Evolutionary conservation across 1,140 invertebrate species (phyloP).

Genomic region (Plodia interpunctella): DNA sequence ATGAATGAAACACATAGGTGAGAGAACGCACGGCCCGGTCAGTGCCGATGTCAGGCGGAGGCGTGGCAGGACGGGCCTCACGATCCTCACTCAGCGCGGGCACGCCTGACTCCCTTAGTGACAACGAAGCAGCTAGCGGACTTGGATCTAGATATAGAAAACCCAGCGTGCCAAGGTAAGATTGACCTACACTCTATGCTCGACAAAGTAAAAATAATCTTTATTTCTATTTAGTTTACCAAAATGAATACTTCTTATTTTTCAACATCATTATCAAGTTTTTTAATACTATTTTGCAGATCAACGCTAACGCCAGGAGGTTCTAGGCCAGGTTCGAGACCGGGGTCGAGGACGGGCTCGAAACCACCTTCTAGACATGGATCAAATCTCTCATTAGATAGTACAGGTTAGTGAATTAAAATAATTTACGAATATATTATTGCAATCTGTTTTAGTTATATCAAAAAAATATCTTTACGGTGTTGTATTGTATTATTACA

Average conservation of each 20-base stretch:
- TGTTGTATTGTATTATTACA: constrained; percentile 35
- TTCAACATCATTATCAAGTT: background rate
- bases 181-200: constrained; percentile 10
- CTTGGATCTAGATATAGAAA: constrained; percentile 80
- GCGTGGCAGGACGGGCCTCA: constrained; percentile 77
- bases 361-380: constrained; percentile 95
- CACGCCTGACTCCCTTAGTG: constrained; percentile 91
- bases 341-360: constrained; percentile 88
- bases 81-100: constrained; percentile 87
- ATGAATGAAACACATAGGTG: constrained; percentile 80
- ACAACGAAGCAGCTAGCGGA: constrained; percentile 87
- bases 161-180: constrained; percentile 78
- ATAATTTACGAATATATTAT: background rate
- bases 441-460: too few relatives aligned
- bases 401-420: constrained; percentile 80
- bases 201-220: too few relatives aligned
- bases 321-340: constrained; percentile 87
- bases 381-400: constrained; percentile 93
- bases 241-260: background rate
- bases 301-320: constrained; percentile 81
- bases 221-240: too few relatives aligned
- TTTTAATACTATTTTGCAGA: constrained; percentile 62
- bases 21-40: constrained; percentile 91
- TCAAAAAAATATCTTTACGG: too few relatives aligned
- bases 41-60: constrained; percentile 85